A percentile compares a stretch with the other conserved stretches of the same genome.
Evolutionary conservation across 2,113 vertebrate species (phyloP).

Genomic region (Micromys minutus): DNA sequence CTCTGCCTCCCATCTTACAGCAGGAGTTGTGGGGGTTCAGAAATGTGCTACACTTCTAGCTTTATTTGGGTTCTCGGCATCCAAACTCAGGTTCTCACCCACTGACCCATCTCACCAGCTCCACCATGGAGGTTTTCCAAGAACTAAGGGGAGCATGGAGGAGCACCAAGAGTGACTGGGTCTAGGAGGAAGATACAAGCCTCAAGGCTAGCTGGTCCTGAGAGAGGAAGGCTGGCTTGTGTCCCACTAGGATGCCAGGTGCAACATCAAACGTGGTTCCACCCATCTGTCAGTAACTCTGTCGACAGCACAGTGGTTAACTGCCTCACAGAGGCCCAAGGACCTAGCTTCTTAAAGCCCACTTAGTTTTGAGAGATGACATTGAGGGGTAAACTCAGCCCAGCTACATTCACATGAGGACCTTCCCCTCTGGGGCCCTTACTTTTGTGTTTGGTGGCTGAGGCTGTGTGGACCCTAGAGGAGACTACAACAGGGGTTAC

Average conservation of each 20-base stretch:
- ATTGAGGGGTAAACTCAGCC: background rate
- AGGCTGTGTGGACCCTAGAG: background rate
- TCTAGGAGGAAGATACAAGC: fast-evolving
- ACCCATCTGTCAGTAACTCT: fast-evolving
- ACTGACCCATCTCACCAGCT: background rate
- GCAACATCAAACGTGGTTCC: fast-evolving
- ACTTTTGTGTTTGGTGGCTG: background rate
- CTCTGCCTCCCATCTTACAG: no score
- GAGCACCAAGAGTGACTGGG: background rate
- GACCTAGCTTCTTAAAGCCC: background rate
- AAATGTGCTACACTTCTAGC: background rate
- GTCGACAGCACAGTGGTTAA: fast-evolving
- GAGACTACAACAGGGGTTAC: background rate
- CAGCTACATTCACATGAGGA: background rate
- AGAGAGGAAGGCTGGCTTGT: background rate
- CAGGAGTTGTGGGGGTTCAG: background rate
- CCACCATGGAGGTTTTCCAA: background rate
- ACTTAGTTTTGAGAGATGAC: background rate
- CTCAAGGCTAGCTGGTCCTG: fast-evolving
- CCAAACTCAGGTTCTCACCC: background rate
- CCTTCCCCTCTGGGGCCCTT: background rate
- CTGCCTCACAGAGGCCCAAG: background rate
- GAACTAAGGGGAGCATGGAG: background rate
- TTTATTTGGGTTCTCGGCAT: background rate
- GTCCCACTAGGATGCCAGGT: no score